Conservation (phyloP, 2,888 invertebrate species). For the Troilus luridus region DNA sequence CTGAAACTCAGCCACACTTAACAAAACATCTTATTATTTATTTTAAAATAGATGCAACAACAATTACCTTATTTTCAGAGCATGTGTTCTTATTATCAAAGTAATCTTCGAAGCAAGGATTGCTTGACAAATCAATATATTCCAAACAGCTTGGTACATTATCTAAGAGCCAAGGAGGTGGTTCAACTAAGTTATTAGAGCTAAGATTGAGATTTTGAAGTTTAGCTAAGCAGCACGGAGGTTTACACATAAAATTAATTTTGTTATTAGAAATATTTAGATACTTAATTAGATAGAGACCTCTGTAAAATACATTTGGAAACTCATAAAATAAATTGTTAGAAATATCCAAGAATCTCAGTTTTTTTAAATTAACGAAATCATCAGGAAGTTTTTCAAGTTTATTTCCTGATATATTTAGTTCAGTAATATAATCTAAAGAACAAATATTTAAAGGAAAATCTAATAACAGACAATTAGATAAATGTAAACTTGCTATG, state of each 20-base stretch:
- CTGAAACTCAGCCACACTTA: background rate
- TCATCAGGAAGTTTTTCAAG: conserved; percentile 30
- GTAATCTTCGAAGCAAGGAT: conserved; percentile 18
- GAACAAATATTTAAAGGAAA: conserved; percentile 2
- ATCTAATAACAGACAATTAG: background rate
- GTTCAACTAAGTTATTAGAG: background rate
- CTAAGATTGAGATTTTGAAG: conserved; percentile 48
- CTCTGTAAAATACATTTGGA: conserved; percentile 7
- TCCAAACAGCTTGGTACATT: conserved; percentile 11
- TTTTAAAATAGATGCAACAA: background rate
- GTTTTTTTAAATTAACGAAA: conserved; percentile 16
- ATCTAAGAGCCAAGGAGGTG: conserved; percentile 29
- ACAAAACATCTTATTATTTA: background rate
- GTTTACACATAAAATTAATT: background rate
- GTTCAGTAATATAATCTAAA: conserved; percentile 25
- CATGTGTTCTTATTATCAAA: background rate
- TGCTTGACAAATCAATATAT: conserved; percentile 16
- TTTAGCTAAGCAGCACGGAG: conserved; percentile 24
- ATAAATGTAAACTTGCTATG: conserved; percentile 22
- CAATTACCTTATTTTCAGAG: conserved; percentile 11
- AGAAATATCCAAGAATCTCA: conserved; percentile 39
- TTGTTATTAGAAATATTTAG: conserved; percentile 40
- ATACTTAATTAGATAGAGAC: conserved; percentile 34
- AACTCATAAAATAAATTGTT: background rate
- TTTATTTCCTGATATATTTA: conserved; percentile 41